Evolutionary conservation across 2,888 invertebrate genomes (phyloP).

Genomic region (Protonemura montana): DNA sequence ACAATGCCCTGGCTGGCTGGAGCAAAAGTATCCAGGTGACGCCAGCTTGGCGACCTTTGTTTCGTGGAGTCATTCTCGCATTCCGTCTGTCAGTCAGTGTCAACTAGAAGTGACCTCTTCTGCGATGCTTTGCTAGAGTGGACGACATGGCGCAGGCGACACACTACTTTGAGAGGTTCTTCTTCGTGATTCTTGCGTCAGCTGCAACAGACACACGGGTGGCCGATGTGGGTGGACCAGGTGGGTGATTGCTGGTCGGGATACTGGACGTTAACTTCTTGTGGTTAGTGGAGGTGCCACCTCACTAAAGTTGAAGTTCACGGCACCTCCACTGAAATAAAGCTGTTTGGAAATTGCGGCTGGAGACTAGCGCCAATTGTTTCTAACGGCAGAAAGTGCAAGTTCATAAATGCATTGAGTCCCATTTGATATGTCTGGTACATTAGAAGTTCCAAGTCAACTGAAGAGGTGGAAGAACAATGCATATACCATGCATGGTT

Average conservation of each 20-base stretch:
- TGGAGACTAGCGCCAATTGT: neutral
- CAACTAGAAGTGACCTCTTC: neutral
- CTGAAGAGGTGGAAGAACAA: neutral
- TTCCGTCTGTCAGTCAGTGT: constrained; percentile 1
- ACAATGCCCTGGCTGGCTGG: neutral
- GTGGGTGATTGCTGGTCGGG: neutral
- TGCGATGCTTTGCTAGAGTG: neutral
- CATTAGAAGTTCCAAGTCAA: neutral
- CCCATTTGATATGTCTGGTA: neutral
- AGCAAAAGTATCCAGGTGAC: neutral
- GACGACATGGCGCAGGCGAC: neutral
- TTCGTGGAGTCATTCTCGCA: neutral
- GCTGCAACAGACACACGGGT: neutral
- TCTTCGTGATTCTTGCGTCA: neutral
- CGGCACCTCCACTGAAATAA: neutral
- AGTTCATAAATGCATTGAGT: neutral
- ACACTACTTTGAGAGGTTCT: neutral
- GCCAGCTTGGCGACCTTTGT: neutral
- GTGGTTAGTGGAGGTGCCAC: neutral
- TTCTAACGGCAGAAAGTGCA: neutral
- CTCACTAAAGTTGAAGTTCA: neutral
- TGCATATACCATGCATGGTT: neutral
- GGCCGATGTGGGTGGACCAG: neutral
- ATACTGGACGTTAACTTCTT: neutral
- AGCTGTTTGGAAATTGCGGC: neutral